Base-by-base conservation (phyloP, 2,888 invertebrate genomes). In the Zaprionus obscuricornis region DNA sequence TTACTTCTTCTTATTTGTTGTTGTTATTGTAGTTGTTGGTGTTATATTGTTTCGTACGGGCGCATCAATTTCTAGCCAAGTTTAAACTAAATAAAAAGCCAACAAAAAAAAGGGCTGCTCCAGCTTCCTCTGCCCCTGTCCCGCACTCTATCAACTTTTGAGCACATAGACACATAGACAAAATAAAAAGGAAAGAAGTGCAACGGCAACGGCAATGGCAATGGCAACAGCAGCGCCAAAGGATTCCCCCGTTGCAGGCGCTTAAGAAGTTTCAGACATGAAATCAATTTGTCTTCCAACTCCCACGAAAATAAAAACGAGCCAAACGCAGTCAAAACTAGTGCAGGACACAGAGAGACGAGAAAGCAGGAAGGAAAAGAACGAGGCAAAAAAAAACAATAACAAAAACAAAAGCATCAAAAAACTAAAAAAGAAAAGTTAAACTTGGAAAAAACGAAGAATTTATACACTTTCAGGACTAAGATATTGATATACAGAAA, bases 261-360 rank as follows among this genome's bases (percentile, higher is more conserved):
- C 82, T 81, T 81, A 84, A 81, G 82, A 81, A 81, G 84, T 83
- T 76, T 76, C 78, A 77, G 81, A 75, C 86, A 86, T 85, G 86
- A 85, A 86, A 85, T 85, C 85, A 85, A 86, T 85, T 86, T 86
- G 85, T 85, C 84, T 86, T 77, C 77, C 78, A 70, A 82, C 77
- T 78, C 75, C 82, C 78, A 77, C 83, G 84, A 78, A 78, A 66
- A 79, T 58, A 67, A 76, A 68, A 77, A 64, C 63, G 59, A 78
- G 57, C 39, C 63, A 65, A 57, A 49, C 37, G 49, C 40, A 39
- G 54, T 47, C 46, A 47, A 59, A 58, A 46, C 33, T 29, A 31
- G 29, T 45, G 20, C 37, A 26, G 20, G 29, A 36, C 20, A 17
- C 18, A 49, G 50, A 29, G 39, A 46, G 37, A 31, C 42, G 26